These are phyloP conservation scores for Cephonodes hylas DNA, from an alignment of 2,888 invertebrate species.

Conservation along the genomic window DNA sequence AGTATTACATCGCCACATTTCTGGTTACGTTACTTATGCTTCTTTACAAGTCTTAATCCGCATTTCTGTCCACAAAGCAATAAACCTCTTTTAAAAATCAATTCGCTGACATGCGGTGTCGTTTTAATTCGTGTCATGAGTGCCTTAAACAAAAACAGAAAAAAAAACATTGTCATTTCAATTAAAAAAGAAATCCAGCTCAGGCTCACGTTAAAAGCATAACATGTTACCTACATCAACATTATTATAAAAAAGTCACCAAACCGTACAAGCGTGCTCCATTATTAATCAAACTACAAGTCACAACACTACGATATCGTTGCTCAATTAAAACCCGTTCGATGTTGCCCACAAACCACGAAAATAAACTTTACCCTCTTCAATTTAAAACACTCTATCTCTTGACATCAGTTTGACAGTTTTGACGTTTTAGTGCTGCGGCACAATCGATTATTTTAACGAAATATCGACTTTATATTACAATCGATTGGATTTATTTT, in stretches of 20 bases:
- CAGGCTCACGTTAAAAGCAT: conserved; percentile 53
- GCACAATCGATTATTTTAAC: conserved; percentile 14
- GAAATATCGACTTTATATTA: conserved; percentile 33
- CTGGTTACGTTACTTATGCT: too few relatives aligned
- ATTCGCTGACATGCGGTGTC: background rate
- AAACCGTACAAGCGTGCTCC: conserved; percentile 67
- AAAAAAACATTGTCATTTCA: conserved; percentile 12
- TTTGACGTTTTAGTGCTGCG: background rate
- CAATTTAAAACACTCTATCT: background rate
- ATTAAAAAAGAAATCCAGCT: conserved; percentile 17
- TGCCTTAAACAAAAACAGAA: background rate
- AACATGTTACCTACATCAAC: conserved; percentile 65
- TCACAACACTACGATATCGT: conserved; percentile 79
- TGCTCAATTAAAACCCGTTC: conserved; percentile 75
- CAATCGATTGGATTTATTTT: conserved; percentile 19
- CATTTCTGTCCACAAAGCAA: background rate
- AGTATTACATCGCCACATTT: too few relatives aligned
- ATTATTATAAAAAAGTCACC: conserved; percentile 54
- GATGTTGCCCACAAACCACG: conserved; percentile 24
- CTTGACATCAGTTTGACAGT: background rate
- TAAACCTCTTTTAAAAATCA: background rate
- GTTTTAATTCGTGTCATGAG: background rate
- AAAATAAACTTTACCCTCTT: conserved; percentile 25
- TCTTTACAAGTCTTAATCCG: background rate
- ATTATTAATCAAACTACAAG: conserved; percentile 79